Evolutionary conservation across 2,797 vertebrate species (phyloP), one percentile per base, ranked within the genome.

Genomic region (Pseudochaenichthys georgianus): DNA sequence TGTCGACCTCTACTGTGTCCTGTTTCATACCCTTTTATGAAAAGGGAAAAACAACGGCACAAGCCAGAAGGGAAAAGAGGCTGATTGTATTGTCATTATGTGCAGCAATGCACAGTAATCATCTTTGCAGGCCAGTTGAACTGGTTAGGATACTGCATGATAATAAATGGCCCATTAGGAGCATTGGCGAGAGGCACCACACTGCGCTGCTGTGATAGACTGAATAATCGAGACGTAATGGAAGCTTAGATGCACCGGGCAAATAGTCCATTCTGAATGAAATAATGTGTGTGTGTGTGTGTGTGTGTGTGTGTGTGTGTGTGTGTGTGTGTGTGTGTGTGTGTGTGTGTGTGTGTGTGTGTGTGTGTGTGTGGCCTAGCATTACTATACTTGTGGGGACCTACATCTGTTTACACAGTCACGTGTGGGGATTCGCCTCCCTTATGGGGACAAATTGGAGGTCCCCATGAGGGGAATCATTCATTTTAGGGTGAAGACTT

Each of bases 161-260:
- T 81, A 87, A 84, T 87, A 75, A 87, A 76, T 67, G 77, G 64
- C 58, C 88, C 78, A 87, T 91, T 88, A 84, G 70, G 80, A 85
- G 70, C 70, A 51, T 31, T 28, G 64, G 75, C 9, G 13, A 79
- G 86, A 81, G 70, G 76, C 53, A 23, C 55, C 87, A 73, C 15
- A 43, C 81, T 86, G 76, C 50, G 70, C 47, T 0, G 19, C 73
- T 64, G 78, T 81, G 88, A 85, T 63, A 78, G 78, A 84, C 73
- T 80, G 84, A 86, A 87, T 82, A 86, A 91, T 87, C 81, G 85
- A 77, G 68, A 81, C 50, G 54, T 80, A 85, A 87, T 82, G 53
- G 80, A 87, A 59, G 80, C 80, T 82, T 70, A 70, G 76, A 80
- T 58, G 73, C 68, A 42, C 34, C 61, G 71, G 70, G 70, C 68